Conservation (phyloP, 1,140 invertebrate species). For the Archegozetes longisetosus region DNA sequence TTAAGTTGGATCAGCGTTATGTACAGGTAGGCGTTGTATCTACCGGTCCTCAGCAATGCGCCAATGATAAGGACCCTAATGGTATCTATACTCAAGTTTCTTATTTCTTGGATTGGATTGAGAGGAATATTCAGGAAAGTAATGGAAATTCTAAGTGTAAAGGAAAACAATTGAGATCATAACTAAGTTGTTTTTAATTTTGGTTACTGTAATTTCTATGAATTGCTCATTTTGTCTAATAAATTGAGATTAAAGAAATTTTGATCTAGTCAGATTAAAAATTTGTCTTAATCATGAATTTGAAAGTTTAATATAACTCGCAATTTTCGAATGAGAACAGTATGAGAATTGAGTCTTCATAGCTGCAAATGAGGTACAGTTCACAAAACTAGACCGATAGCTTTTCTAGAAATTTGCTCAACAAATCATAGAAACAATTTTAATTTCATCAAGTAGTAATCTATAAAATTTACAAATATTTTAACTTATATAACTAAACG, state of each 20-base stretch:
- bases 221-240: too few species aligned
- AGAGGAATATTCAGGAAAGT: not conserved
- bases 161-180: too few species aligned
- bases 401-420: too few species aligned
- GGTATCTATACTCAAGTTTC: constrained; percentile 68
- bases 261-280: not conserved
- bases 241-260: not conserved
- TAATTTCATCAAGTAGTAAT: too few species aligned
- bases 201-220: not conserved
- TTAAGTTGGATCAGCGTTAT: constrained; percentile 15
- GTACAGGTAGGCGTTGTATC: constrained; percentile 54
- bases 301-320: not conserved
- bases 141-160: too few species aligned
- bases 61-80: constrained; percentile 48
- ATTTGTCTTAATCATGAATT: not conserved
- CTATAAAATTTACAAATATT: too few species aligned
- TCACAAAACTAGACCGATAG: too few species aligned
- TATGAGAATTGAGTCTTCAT: too few species aligned
- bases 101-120: constrained; percentile 60
- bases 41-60: constrained; percentile 63
- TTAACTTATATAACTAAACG: too few species aligned
- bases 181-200: not conserved
- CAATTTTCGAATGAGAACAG: too few species aligned
- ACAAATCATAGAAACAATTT: too few species aligned
- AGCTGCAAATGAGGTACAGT: too few species aligned